Base-by-base conservation (phyloP, 1,140 invertebrate species). In the Tribolium madens region DNA sequence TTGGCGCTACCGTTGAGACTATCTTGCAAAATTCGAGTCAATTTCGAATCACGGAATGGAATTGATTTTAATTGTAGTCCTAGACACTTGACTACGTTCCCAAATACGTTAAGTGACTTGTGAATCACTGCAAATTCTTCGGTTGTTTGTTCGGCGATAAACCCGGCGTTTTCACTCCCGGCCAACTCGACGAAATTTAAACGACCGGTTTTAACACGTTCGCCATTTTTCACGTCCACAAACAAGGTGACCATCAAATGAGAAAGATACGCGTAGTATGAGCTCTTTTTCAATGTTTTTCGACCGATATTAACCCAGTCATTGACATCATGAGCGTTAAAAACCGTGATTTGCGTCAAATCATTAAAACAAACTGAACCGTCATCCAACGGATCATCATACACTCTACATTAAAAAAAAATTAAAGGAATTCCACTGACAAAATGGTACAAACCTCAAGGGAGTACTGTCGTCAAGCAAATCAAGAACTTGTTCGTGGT, bases 121-220 rank as follows among this genome's bases (percentile, higher is more conserved):
- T 99, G 99, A 60, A 99, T 99, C 83, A 94, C 98, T 0, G 96
- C 95, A 46, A 97, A n/a, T n/a, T 86, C 98, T 98, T 87, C 99
- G 97, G 81, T 95, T 7, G 33, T 36, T 36, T 9, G 33, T 36
- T 5, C 33, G 1, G 1, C 6, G 33, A 4, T 5, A 10, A 10
- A 1, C 7, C 1, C 33, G 33, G n/a, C n/a, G 3, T 42, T 4
- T 42, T 42, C 36, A 10, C 36, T 97, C 0, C 98, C 98, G 2
- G 98, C 98, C 82, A 99, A 88, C 89, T 99, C 98, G 0, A 98
- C 97, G 68, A 98, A 87, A 88, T 99, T 97, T 17, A 99, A 88
- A 86, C 99, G 99, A 14, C 97, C 97, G 50, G 7, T 95, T 87
- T 99, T 99, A 97, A 99, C 86, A 98, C 97, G 12, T 97, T 99